Evolutionary conservation across 2,797 vertebrate species (phyloP), one percentile per base, ranked within the genome.

Genomic region (Hyperoplus immaculatus): DNA sequence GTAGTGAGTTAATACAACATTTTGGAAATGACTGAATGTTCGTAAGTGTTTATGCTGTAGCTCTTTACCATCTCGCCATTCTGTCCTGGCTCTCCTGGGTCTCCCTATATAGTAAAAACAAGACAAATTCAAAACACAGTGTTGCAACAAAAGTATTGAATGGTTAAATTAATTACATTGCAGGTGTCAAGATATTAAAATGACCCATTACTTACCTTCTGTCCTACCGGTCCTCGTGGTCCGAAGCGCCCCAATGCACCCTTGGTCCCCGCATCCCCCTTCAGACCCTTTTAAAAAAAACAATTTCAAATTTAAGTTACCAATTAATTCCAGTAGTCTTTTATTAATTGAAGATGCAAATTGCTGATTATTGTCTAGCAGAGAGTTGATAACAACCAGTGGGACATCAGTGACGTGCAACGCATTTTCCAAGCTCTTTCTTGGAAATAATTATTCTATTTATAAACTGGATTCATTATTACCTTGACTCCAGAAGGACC

Each of bases 401-500:
- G 18, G 21, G 4, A 56, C 29, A 55, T 14, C 3, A 42, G 14
- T 45, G 9, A 21, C 21, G 10, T 10, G 12, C 7, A 55, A 8
- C 1, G 5, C 55, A 18, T 16, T 38, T 51, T 6, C 3, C 2
- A 43, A 1, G 3, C 4, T 53, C 39, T 56, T 8, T 15, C 1
- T 0, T 16, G 8, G 14, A 7, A 41, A 5, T 15, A 8, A 50
- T 50, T 60, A 2, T 15, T 47, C 2, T 29, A 8, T 4, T 55
- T 15, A 8, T 29, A 15, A 18, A 2, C 38, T 72, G 68, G 5
- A 53, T 10, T 15, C 54, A 63, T 21, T 53, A 55, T 72, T 89
- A 97, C 97, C 96, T 98, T 98, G 45, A 94, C 83, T 73, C 97
- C 97, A 16, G 92, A 87, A 4, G 97, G 96, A 1, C 97, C 97